A percentile compares a stretch with the other conserved stretches of the same genome.
These are phyloP conservation scores for Drosophila sucinea DNA, from an alignment of 1,140 invertebrate genomes.

Conservation along the genomic window DNA sequence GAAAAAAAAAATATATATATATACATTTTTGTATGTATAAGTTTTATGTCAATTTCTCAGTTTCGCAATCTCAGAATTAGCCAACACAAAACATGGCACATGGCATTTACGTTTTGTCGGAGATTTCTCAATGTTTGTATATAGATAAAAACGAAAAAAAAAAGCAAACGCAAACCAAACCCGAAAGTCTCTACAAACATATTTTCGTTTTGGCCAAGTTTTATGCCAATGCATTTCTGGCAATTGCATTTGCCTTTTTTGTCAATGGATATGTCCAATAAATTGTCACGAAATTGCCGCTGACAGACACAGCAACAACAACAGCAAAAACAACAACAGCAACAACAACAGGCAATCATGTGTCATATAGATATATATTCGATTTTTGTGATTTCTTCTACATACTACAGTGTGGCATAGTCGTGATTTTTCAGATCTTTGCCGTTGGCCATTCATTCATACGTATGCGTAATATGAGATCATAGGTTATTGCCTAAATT, in stretches of 20 bases:
- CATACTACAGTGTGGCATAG: not conserved
- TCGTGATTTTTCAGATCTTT: constrained; percentile 26
- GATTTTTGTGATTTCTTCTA: constrained; percentile 30
- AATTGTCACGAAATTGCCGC: constrained; percentile 68
- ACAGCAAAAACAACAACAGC: constrained; percentile 15
- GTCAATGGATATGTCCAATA: constrained; percentile 73
- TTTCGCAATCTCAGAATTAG: constrained; percentile 65
- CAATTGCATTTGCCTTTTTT: constrained; percentile 71
- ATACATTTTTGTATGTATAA: constrained; percentile 8
- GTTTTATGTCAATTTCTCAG: constrained; percentile 50
- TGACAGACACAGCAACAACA: constrained; percentile 25
- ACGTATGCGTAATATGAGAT: constrained; percentile 34
- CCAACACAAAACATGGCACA: constrained; percentile 58
- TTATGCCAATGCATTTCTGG: constrained; percentile 58
- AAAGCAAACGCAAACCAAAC: constrained; percentile 30
- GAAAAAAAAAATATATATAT: not conserved
- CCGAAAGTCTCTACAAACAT: not conserved
- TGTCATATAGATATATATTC: constrained; percentile 36
- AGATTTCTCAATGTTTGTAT: constrained; percentile 26
- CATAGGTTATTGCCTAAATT: constrained; percentile 54
- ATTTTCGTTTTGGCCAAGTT: constrained; percentile 29
- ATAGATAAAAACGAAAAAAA: constrained; percentile 6
- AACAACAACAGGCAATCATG: constrained; percentile 31
- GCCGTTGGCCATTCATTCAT: not conserved
- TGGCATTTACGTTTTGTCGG: constrained; percentile 51